Conservation (phyloP, 2,888 invertebrate species). For the Drosophila longiperda region DNA sequence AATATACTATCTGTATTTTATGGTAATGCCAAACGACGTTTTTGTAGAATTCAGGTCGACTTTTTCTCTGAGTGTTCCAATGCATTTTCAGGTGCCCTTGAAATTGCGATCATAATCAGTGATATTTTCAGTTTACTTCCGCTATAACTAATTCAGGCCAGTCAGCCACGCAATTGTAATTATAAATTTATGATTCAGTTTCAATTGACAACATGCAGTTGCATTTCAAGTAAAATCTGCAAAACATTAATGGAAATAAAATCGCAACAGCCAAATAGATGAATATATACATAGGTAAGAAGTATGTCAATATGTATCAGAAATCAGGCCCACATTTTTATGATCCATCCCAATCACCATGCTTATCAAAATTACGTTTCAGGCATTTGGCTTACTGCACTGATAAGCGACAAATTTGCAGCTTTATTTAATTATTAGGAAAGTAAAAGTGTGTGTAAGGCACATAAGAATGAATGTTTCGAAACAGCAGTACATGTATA, state of each 20-base stretch:
- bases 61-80: not conserved
- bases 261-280: not conserved
- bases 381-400: slow-evolving; percentile 10
- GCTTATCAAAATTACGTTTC: slow-evolving; percentile 34
- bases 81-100: slow-evolving; percentile 13
- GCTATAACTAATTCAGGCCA: slow-evolving; percentile 25
- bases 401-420: slow-evolving; percentile 44
- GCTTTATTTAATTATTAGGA: slow-evolving; percentile 31
- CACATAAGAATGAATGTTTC: slow-evolving; percentile 12
- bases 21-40: rapidly evolving
- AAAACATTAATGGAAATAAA: not conserved
- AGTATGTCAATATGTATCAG: not conserved
- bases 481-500: slow-evolving; percentile 28
- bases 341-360: slow-evolving; percentile 37
- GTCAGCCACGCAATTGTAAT: not conserved
- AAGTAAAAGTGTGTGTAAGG: slow-evolving; percentile 48
- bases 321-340: slow-evolving; percentile 32
- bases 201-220: not conserved
- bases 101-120: slow-evolving; percentile 2
- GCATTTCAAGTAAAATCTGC: slow-evolving; percentile 7
- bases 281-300: not conserved
- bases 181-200: not conserved
- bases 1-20: not conserved
- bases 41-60: not conserved
- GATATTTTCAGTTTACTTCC: slow-evolving; percentile 23